A percentile compares a stretch with the other conserved stretches of the same genome.
Evolutionary conservation across 2,113 vertebrate species (phyloP).

Genomic region (Semicossyphus pulcher): DNA sequence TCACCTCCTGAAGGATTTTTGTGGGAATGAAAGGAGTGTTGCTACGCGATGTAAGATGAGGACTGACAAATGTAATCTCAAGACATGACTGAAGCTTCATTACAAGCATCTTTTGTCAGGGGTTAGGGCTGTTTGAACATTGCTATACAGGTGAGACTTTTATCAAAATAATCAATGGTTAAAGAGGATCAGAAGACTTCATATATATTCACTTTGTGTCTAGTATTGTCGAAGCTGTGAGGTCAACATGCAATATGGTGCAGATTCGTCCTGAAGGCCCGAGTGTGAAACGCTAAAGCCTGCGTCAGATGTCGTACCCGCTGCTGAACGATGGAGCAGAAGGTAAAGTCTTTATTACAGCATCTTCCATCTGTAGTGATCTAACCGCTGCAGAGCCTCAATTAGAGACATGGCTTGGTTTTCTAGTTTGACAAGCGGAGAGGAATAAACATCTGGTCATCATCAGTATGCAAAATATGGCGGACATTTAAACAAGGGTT

Average conservation of each 20-base stretch:
- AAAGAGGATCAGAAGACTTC: background rate
- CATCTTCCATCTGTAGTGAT: slow-evolving; percentile 22
- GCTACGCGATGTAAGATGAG: background rate
- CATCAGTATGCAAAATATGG: too few relatives aligned
- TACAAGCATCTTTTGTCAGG: background rate
- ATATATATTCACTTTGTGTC: too few relatives aligned
- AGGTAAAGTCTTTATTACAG: slow-evolving; percentile 6
- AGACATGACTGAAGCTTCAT: background rate
- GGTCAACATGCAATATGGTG: slow-evolving; percentile 20
- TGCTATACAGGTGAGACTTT: too few relatives aligned
- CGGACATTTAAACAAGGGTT: too few relatives aligned
- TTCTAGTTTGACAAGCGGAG: too few relatives aligned
- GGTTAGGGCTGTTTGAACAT: too few relatives aligned
- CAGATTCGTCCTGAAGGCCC: background rate
- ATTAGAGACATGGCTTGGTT: too few relatives aligned
- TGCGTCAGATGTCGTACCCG: slow-evolving; percentile 19
- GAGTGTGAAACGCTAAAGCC: slow-evolving; percentile 9
- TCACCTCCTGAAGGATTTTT: slow-evolving; percentile 50
- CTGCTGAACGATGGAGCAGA: background rate
- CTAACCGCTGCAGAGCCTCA: too few relatives aligned
- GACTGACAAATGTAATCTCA: background rate
- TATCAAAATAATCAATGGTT: too few relatives aligned
- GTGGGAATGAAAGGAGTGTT: background rate
- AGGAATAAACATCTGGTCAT: too few relatives aligned
- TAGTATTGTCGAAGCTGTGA: slow-evolving; percentile 32